phyloP scores from a whole-genome alignment of 2,113 vertebrate species.

The Raja brachyura region DNA sequence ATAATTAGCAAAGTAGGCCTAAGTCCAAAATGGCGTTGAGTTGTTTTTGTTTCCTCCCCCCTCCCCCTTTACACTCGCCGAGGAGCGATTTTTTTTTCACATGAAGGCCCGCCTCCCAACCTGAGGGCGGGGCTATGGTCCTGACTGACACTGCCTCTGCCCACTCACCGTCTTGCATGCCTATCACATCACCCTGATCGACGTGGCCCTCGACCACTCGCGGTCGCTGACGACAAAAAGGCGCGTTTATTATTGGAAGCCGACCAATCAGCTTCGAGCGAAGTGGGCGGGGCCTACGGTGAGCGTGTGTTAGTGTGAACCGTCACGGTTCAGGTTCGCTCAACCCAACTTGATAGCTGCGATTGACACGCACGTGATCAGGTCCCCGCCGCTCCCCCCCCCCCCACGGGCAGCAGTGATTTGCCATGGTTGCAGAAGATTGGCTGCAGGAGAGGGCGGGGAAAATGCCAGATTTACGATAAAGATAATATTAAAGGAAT shows the following conservation, averaged over 20 bases:
- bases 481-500: background rate
- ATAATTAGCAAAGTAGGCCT: constrained; percentile 47
- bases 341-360: background rate
- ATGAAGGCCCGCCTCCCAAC: background rate
- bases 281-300: background rate
- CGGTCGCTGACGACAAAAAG: background rate
- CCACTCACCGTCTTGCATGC: background rate
- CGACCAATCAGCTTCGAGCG: background rate
- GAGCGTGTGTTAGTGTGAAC: background rate
- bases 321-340: no score
- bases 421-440: background rate
- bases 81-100: background rate
- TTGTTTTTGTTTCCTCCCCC: constrained; percentile 71
- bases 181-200: background rate
- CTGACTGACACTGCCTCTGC: background rate
- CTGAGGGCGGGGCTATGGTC: no score
- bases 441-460: background rate
- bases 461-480: background rate
- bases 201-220: background rate
- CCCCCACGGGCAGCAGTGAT: background rate
- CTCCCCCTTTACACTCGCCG: constrained; percentile 33
- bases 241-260: constrained; percentile 21
- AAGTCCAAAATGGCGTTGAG: constrained; percentile 79
- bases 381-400: no score
- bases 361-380: background rate